Conservation (phyloP, 2,888 invertebrate species). For the Drosophila recens region DNA sequence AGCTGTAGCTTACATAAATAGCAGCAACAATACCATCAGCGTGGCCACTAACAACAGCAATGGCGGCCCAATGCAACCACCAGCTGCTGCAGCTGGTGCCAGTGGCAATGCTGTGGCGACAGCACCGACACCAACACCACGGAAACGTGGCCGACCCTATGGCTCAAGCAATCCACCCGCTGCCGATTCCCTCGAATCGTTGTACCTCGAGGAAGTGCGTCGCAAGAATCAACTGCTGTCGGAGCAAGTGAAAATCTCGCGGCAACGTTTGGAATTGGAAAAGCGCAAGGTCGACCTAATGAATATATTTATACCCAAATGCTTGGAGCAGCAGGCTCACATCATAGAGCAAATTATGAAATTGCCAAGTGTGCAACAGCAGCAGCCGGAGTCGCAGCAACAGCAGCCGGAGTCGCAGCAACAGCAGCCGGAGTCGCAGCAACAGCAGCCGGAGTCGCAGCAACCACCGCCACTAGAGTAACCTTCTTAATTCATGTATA, state of each 20-base stretch:
- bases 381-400: conserved; percentile 5
- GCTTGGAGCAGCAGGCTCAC: conserved; percentile 74
- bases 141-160: conserved; percentile 71
- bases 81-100: conserved; percentile 23
- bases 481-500: conserved; percentile 18
- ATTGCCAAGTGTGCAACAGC: conserved; percentile 42
- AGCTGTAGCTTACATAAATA: conserved; percentile 75
- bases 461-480: conserved; percentile 30
- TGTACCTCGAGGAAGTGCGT: conserved; percentile 77
- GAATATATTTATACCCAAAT: conserved; percentile 81
- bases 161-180: conserved; percentile 60
- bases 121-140: conserved; percentile 55
- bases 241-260: conserved; percentile 78
- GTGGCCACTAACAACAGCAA: conserved; percentile 68
- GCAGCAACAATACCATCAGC: conserved; percentile 67
- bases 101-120: conserved; percentile 31
- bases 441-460: too few relatives aligned
- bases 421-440: too few relatives aligned
- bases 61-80: conserved; percentile 56
- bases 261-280: conserved; percentile 76
- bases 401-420: conserved; percentile 1
- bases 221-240: conserved; percentile 76
- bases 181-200: conserved; percentile 67
- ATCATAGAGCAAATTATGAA: conserved; percentile 68
- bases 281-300: conserved; percentile 78